Conservation (phyloP, 2,113 vertebrate species). For the Nannospalax galili region DNA sequence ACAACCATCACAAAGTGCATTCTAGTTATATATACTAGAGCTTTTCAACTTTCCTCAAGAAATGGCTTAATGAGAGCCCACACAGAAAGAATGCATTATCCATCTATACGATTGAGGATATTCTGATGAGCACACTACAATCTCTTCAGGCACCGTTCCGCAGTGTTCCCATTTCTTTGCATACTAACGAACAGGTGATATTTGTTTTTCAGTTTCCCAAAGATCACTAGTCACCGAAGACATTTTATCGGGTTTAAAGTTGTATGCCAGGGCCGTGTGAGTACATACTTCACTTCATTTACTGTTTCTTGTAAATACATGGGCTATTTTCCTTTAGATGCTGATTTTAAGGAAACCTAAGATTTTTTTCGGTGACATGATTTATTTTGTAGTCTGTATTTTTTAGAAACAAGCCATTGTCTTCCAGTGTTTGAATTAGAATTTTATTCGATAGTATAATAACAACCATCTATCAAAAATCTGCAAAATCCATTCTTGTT, state of each 20-base stretch:
- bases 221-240: conserved; percentile 34
- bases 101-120: neutral
- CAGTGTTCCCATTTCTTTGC: neutral
- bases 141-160: neutral
- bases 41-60: neutral
- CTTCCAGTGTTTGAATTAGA: conserved; percentile 69
- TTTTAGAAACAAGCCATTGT: conserved; percentile 75
- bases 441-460: conserved; percentile 73
- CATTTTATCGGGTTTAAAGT: conserved; percentile 49
- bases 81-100: neutral
- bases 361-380: conserved; percentile 65
- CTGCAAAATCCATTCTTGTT: conserved; percentile 64
- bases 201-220: conserved; percentile 54
- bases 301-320: conserved; percentile 36
- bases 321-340: neutral
- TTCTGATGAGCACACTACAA: neutral
- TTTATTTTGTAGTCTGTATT: conserved; percentile 70
- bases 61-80: neutral
- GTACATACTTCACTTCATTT: conserved; percentile 53
- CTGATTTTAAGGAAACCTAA: conserved; percentile 55
- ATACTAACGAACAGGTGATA: neutral
- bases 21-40: neutral
- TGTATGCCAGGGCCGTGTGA: neutral
- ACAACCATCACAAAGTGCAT: neutral
- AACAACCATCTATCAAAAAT: conserved; percentile 65